phyloP scores from a whole-genome alignment of 2,113 vertebrate species.

The Climacteris rufus region DNA sequence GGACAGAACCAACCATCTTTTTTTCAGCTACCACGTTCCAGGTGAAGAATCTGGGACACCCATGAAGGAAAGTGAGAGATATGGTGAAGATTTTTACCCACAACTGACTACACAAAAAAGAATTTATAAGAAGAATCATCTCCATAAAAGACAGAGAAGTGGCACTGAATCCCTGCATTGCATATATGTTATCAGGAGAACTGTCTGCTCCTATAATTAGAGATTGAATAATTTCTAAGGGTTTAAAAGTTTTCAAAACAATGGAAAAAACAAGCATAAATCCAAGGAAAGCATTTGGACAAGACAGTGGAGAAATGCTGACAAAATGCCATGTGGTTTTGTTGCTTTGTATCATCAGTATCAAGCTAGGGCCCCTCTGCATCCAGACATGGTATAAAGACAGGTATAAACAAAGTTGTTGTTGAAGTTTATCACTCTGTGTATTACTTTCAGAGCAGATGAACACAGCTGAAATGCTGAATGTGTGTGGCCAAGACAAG shows the following conservation, averaged over 20 bases:
- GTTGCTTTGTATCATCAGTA: neutral
- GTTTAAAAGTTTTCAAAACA: conserved; percentile 25
- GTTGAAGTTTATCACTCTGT: neutral
- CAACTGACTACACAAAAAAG: neutral
- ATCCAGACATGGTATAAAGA: neutral
- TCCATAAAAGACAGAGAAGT: neutral
- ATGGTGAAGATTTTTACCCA: neutral
- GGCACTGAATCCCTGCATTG: neutral
- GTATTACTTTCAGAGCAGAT: neutral
- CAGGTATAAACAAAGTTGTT: neutral
- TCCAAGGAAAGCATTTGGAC: neutral
- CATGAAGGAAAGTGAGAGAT: neutral
- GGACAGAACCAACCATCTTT: neutral
- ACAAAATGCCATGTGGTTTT: neutral
- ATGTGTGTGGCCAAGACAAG: neutral
- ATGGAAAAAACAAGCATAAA: conserved; percentile 27
- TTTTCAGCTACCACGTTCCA: neutral
- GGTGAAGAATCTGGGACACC: neutral
- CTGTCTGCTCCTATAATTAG: neutral
- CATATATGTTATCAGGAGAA: neutral
- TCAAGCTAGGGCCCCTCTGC: neutral
- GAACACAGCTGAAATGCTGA: neutral
- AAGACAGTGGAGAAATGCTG: conserved; percentile 4
- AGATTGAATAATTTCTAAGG: neutral
- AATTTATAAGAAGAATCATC: neutral